Conservation (phyloP, 2,113 vertebrate species). For the Fregetta grallaria region DNA sequence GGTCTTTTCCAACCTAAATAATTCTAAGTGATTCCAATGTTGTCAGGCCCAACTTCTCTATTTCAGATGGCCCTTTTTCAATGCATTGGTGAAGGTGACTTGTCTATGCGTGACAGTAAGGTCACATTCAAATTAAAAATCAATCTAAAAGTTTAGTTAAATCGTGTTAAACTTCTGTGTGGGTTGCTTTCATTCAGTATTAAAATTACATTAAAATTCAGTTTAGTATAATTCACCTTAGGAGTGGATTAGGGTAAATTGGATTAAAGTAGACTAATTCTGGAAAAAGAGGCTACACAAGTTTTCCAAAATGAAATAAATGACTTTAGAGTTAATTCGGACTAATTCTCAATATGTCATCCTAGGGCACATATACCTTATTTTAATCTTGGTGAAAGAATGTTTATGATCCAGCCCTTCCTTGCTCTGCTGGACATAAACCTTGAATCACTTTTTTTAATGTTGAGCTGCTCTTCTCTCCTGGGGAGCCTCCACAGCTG, state of each 20-base stretch:
- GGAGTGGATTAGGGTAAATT: constrained; percentile 37
- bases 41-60: background rate
- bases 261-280: constrained; percentile 30
- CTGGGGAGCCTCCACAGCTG: background rate
- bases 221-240: constrained; percentile 46
- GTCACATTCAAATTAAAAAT: constrained; percentile 13
- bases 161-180: background rate
- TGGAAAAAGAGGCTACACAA: background rate
- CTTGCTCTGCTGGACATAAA: background rate
- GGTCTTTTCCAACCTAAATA: no score
- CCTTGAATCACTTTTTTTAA: background rate
- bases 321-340: background rate
- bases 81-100: background rate
- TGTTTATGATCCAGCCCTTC: background rate
- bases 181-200: constrained; percentile 22
- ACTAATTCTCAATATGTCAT: background rate
- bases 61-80: background rate
- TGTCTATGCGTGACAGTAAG: background rate
- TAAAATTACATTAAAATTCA: constrained; percentile 32
- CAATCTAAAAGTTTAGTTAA: constrained; percentile 17
- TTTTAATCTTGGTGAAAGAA: background rate
- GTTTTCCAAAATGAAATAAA: background rate
- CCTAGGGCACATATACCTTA: background rate
- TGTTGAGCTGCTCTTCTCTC: background rate
- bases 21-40: no score